Base-by-base conservation (phyloP, 2,113 vertebrate genomes). In the Rhinoptilus africanus region DNA sequence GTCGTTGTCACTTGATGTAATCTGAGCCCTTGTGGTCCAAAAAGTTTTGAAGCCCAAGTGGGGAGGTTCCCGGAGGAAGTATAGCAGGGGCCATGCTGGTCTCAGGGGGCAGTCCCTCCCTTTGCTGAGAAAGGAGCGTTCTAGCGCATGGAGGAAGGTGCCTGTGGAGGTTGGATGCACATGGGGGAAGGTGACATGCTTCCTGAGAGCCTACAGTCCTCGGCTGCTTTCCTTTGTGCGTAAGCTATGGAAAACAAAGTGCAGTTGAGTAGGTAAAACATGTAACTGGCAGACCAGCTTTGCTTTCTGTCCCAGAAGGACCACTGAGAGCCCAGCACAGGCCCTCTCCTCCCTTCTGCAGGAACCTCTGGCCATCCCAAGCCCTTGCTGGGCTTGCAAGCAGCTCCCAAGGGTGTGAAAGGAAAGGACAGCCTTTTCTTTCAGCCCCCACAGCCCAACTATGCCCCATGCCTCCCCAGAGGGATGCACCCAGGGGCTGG, bases 331-430 rank as follows among this genome's bases (percentile, higher is more conserved):
- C 28, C 48, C n/a, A 89, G 48, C 24, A 50, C 19, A 39, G 57
- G 10, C 8, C 13, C 32, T 2, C 1, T 14, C 19, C 53, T 76
- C 48, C 16, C 28, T 73, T 27, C 24, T 37, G 28, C 39, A 43
- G 63, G 37, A 37, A 41, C 27, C 35, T 21, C 12, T 41, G 23
- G 69, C 22, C 4, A 1, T 45, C 34, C 20, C 22, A 66, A 41
- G 10, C 15, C 6, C 6, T 63, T 41, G 5, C 39, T 2, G 2
- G 62, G 37, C 34, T 48, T 8, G 3, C 0, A 0, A 53, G 16
- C 4, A 6, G 32, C 47, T 75, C 28, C 28, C 6, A 1, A 50
- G 37, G 8, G 14, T 26, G 12, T 26, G 47, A 80, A 80, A 75
- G 66, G 51, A 75, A 47, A 20, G 17, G 63, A 45, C n/a, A 72